phyloP scores from a whole-genome alignment of 2,797 vertebrate species.

The Crocodylus rhombifer region DNA sequence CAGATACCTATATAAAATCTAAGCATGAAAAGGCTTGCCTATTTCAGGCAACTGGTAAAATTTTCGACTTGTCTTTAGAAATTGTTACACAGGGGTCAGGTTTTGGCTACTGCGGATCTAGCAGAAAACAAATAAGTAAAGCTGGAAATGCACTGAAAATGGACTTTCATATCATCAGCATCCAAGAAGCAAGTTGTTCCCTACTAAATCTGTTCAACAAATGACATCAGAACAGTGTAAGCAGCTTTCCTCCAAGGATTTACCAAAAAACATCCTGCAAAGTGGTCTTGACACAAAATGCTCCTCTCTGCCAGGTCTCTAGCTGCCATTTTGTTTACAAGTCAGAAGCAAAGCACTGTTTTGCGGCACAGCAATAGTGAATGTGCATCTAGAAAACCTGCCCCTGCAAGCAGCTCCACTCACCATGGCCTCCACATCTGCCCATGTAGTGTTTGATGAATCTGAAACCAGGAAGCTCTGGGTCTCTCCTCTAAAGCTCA shows the following conservation, averaged over 20 bases:
- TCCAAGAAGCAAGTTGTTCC: not conserved
- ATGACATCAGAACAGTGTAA: rapidly evolving
- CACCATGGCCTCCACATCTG: conserved; percentile 95
- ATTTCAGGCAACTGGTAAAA: too few relatives aligned
- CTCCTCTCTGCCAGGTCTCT: not conserved
- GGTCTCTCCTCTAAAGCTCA: conserved; percentile 89
- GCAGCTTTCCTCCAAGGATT: not conserved
- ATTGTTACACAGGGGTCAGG: not conserved
- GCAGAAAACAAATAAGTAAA: not conserved
- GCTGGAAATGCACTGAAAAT: not conserved
- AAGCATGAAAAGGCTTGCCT: too few relatives aligned
- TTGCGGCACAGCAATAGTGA: not conserved
- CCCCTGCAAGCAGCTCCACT: conserved; percentile 64
- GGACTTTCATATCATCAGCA: not conserved
- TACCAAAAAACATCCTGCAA: rapidly evolving
- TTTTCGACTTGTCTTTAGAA: not conserved
- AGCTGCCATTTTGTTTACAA: not conserved
- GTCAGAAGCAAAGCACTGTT: not conserved
- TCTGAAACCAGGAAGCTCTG: conserved; percentile 92
- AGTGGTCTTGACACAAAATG: not conserved
- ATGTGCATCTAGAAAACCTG: not conserved
- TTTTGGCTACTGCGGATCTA: not conserved
- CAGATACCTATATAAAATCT: too few relatives aligned
- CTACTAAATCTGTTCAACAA: not conserved
- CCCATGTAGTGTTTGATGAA: conserved; percentile 91